Conservation (phyloP, 2,113 vertebrate genomes). For the Phylloscopus trochiloides region DNA sequence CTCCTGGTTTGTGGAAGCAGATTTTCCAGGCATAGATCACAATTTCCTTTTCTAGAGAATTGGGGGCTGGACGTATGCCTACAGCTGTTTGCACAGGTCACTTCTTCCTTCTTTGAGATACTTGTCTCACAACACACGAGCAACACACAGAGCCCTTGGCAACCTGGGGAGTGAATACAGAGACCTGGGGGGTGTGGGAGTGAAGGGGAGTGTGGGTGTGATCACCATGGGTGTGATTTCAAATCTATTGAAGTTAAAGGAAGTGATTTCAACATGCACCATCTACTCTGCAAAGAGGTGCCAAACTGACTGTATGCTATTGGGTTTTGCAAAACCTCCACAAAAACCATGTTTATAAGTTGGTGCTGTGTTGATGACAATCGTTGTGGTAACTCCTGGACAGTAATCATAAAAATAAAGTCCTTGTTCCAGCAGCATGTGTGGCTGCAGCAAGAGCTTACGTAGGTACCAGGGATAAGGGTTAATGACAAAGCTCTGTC, state of each 20-base stretch:
- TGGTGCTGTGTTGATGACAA: not conserved
- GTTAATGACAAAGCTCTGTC: not conserved
- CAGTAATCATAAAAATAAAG: not conserved
- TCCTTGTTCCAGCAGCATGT: not conserved
- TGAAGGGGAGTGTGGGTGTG: not conserved
- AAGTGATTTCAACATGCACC: not conserved
- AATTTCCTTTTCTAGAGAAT: not conserved
- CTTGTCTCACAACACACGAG: not conserved
- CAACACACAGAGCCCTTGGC: not conserved
- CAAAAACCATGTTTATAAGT: not conserved
- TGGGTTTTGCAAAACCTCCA: not conserved
- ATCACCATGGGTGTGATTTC: not conserved
- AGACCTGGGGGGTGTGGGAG: fast-evolving
- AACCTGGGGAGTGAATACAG: not conserved
- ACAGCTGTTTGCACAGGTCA: not conserved
- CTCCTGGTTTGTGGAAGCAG: not conserved
- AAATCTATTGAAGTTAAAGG: not conserved
- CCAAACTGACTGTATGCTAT: not conserved
- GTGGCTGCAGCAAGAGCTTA: not conserved
- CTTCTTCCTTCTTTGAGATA: not conserved
- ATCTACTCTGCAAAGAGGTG: not conserved
- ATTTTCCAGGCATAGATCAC: not conserved
- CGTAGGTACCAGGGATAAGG: not conserved
- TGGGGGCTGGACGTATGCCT: not conserved
- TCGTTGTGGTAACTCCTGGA: not conserved